phyloP scores from a whole-genome alignment of 2,113 vertebrate species.

The Lucifuga dentata region DNA sequence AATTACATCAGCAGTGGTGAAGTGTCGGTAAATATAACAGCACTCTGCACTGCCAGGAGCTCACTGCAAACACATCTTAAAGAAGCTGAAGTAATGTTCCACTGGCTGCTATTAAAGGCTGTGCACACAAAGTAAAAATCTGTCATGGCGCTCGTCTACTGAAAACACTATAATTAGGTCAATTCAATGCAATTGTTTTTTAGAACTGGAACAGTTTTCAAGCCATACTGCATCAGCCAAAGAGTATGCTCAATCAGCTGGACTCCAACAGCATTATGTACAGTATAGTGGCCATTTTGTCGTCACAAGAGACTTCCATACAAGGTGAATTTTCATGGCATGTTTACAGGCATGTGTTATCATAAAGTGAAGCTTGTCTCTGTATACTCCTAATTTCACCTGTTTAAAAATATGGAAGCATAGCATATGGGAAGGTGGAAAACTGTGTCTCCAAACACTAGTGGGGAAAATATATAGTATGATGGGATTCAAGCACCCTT shows the following conservation, averaged over 20 bases:
- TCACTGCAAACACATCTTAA: background rate
- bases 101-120: background rate
- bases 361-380: background rate
- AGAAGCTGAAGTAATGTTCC: background rate
- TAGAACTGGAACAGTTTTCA: no score
- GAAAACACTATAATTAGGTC: background rate
- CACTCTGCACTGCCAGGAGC: background rate
- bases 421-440: no score
- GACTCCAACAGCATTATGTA: no score
- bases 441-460: background rate
- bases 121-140: background rate
- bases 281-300: background rate
- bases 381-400: slow-evolving; percentile 1
- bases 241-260: no score
- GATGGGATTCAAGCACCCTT: background rate
- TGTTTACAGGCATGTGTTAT: background rate
- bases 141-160: no score
- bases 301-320: background rate
- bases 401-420: background rate
- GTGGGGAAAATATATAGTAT: background rate
- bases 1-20: background rate
- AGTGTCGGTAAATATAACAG: background rate
- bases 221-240: no score
- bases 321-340: background rate
- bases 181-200: background rate